Base-by-base conservation (phyloP, 2,113 vertebrate species). In the Peromyscus leucopus region DNA sequence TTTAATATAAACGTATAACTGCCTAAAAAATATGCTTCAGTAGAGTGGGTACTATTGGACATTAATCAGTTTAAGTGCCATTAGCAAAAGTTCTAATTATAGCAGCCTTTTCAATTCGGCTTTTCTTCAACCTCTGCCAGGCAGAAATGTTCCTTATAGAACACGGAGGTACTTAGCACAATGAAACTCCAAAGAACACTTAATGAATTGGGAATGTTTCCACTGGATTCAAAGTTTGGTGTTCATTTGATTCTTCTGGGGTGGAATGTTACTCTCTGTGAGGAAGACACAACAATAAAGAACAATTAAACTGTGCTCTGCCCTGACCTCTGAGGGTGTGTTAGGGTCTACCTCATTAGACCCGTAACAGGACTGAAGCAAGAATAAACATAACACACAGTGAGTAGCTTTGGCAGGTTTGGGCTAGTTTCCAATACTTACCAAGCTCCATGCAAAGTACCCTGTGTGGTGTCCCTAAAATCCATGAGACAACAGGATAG, bases 11-110 rank as follows among this genome's bases (percentile, higher is more conserved):
- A 96, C 84, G 75, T 93, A 96, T 82, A 96, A 95, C 94, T 94
- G 95, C 90, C 75, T 86, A 33, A 93, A 96, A 97, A 92, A 94
- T 90, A 95, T 89, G 92, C 95, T 95, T 93, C 55, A 63, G 80
- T 91, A 90, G 92, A 92, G 61, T 94, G 92, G 59, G 75, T 90
- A 59, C 96, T 95, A 92, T 78, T 6, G 36, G 96, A 96, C 94
- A 95, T 95, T 95, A 97, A 96, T 97, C 96, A 95, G 84, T 96
- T 97, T 96, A 98, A 97, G 88, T 92, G 90, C 93, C 93, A 95
- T 96, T 96, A 96, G 93, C 93, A 92, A 95, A 97, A 95, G 71
- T 97, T 98, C 96, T 96, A 97, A 98, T 97, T 98, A 97, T 92
- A 95, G 96, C n/a, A 93, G 80, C 91, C 96, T 97, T 98, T 98